A percentile compares a stretch with the other conserved stretches of the same genome.
phyloP scores from a whole-genome alignment of 2,888 invertebrate genomes.

The Diploptera punctata region DNA sequence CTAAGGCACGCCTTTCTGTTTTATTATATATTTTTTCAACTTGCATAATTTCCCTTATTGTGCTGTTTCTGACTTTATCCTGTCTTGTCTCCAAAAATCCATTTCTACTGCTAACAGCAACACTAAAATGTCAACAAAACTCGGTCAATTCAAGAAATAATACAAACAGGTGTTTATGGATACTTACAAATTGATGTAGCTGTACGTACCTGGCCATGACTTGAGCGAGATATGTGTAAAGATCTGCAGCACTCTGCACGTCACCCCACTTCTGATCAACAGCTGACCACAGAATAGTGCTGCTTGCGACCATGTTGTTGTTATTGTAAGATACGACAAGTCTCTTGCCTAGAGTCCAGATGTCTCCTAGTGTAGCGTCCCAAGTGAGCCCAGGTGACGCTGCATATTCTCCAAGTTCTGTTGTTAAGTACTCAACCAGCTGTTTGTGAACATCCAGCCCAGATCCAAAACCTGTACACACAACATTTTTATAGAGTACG shows the following conservation, averaged over 20 bases:
- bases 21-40: too few relatives aligned
- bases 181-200: too few relatives aligned
- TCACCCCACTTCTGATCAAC: conserved; percentile 73
- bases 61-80: too few relatives aligned
- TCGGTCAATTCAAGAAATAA: not conserved
- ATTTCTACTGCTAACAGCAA: too few relatives aligned
- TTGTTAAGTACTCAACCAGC: conserved; percentile 53
- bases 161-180: not conserved
- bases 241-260: conserved; percentile 59
- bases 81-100: too few relatives aligned
- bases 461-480: conserved; percentile 54
- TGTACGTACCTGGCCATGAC: conserved; percentile 43
- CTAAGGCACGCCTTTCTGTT: too few relatives aligned
- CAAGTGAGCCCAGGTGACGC: conserved; percentile 55
- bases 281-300: conserved; percentile 59
- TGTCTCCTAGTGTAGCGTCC: conserved; percentile 56
- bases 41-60: too few relatives aligned
- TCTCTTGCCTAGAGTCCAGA: conserved; percentile 59
- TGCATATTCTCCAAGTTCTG: conserved; percentile 52
- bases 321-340: conserved; percentile 61
- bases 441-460: conserved; percentile 50
- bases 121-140: too few relatives aligned
- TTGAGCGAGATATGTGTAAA: conserved; percentile 60
- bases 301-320: conserved; percentile 37
- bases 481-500: not conserved